These are phyloP conservation scores for Orgyia antiqua DNA, from an alignment of 2,888 invertebrate genomes.

Conservation along the genomic window DNA sequence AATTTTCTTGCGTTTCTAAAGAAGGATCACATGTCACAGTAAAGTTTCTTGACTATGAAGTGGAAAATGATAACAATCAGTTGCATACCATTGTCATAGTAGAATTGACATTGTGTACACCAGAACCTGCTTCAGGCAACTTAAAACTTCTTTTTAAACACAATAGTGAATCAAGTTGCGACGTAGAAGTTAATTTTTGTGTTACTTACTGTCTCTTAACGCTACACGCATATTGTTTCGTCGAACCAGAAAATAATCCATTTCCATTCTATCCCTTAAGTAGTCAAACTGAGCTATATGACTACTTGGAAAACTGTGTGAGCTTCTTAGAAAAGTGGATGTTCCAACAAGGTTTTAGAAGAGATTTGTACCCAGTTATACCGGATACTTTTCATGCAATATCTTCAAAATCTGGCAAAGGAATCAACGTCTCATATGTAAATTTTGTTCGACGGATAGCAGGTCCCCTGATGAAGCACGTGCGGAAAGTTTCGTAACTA, in stretches of 20 bases:
- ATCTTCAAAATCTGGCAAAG: conserved; percentile 51
- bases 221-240: conserved; percentile 42
- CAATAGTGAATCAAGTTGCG: conserved; percentile 48
- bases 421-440: conserved; percentile 59
- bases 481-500: conserved; percentile 54
- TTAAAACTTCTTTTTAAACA: conserved; percentile 45
- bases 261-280: conserved; percentile 58
- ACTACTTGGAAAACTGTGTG: conserved; percentile 49
- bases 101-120: conserved; percentile 37
- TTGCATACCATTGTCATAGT: conserved; percentile 40
- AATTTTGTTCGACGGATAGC: conserved; percentile 61
- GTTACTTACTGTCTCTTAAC: conserved; percentile 59
- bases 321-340: conserved; percentile 66
- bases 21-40: conserved; percentile 41
- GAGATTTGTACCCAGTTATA: conserved; percentile 62
- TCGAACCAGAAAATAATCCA: conserved; percentile 43
- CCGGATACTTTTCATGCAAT: conserved; percentile 65
- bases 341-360: conserved; percentile 68
- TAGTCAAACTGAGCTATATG: conserved; percentile 39
- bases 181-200: conserved; percentile 55
- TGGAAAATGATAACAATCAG: conserved; percentile 22
- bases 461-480: conserved; percentile 62
- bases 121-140: conserved; percentile 32
- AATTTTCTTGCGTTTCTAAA: conserved; percentile 44
- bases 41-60: conserved; percentile 31